Evolutionary conservation across 2,113 vertebrate species (phyloP), one percentile per base, ranked within the genome.

Genomic region (Tenebrosternarchus preto): DNA sequence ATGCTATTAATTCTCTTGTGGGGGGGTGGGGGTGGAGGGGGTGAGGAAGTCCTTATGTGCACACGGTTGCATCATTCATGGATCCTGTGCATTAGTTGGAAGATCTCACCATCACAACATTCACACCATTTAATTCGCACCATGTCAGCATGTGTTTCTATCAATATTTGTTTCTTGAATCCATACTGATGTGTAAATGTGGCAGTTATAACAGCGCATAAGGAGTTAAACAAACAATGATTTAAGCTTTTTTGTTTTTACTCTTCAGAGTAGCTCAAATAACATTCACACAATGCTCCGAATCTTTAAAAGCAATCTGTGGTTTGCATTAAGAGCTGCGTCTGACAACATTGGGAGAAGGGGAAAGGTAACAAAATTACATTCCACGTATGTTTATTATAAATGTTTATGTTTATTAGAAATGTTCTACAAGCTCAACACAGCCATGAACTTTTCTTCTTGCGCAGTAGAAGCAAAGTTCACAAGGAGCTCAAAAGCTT

Each of bases 401-500:
- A n/a, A n/a, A n/a, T n/a, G n/a, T n/a, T n/a, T n/a, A n/a, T n/a
- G n/a, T n/a, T n/a, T n/a, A n/a, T n/a, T n/a, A 68, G 31, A 63
- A 39, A 80, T 3, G 43, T 9, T 15, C 43, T 12, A 50, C 43
- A 76, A 12, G 29, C 20, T 80, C 68, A 60, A 60, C 64, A 56
- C 78, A 80, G 63, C 71, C 70, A 9, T 61, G 78, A 56, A 78
- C 67, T 84, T 77, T 56, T 56, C 60, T 36, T 17, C 72, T 80
- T 84, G 76, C 24, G n/a, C 57, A 82, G 79, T 60, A 53, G 80
- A 82, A 5, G 68, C 78, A 88, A 67, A 66, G 39, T 53, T 84
- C 80, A 91, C 88, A 86, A 89, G 85, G 88, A 93, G 89, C 91
- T 89, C 86, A 67, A 88, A 86, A 89, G 89, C 87, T 94, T 94